phyloP scores from a whole-genome alignment of 2,797 vertebrate genomes.

The Melanotaenia boesemani region DNA sequence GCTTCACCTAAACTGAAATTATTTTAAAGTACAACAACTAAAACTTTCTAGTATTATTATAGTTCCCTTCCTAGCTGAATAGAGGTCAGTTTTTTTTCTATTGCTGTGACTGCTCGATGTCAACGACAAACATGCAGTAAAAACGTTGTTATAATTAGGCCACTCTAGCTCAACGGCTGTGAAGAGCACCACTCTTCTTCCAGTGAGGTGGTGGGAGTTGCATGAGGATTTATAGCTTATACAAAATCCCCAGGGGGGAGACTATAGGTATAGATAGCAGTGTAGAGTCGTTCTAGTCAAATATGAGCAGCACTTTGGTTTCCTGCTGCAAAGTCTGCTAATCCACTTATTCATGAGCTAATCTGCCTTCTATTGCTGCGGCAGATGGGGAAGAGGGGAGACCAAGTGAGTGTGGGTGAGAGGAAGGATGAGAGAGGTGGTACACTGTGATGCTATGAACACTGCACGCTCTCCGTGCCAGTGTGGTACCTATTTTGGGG shows the following conservation, averaged over 20 bases:
- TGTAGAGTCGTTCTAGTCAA: conserved; percentile 82
- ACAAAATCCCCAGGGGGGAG: conserved; percentile 81
- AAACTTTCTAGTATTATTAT: neutral
- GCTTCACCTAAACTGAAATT: conserved; percentile 25
- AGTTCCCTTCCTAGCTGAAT: neutral
- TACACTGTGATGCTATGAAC: conserved; percentile 55
- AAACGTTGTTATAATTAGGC: conserved; percentile 62
- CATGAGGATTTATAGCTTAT: conserved; percentile 84
- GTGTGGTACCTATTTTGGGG: conserved; percentile 60
- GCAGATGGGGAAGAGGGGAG: conserved; percentile 76
- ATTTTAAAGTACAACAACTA: conserved; percentile 7
- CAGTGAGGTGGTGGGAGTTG: conserved; percentile 69
- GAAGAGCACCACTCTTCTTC: conserved; percentile 64
- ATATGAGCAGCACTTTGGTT: conserved; percentile 86
- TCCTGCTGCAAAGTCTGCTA: conserved; percentile 87
- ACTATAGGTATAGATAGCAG: conserved; percentile 86
- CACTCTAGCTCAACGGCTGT: conserved; percentile 50
- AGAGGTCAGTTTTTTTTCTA: neutral
- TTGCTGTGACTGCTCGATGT: conserved; percentile 28
- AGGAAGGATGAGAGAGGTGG: conserved; percentile 58
- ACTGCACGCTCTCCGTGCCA: conserved; percentile 52
- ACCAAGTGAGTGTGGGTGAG: conserved; percentile 70
- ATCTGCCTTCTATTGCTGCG: conserved; percentile 84
- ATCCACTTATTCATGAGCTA: conserved; percentile 89
- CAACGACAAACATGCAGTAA: conserved; percentile 68